Evolutionary conservation across 2,888 invertebrate species (phyloP), one percentile per base, ranked within the genome.

Genomic region (Sinodicranocentrus sp.): DNA sequence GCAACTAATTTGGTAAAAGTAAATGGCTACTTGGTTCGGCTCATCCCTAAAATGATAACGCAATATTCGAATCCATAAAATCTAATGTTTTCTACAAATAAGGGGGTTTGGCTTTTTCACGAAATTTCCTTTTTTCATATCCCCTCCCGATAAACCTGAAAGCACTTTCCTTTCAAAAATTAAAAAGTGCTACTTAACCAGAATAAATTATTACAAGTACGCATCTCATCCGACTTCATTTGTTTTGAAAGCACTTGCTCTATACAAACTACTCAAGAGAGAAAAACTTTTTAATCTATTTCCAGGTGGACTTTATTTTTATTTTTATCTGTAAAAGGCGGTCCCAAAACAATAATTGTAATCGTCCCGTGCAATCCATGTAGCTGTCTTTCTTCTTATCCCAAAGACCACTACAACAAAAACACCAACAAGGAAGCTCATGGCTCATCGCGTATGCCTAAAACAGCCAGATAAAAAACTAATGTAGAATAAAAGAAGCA

Each of bases 251-350:
- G 54, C 76, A 57, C 57, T 65, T 52, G 19, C 33, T 63, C 5
- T 48, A 6, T 52, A n/a, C 17, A 52, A 5, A 61, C 21, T n/a
- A 61, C 52, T 39, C 5, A 65, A 39, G 10, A 19, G 10, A 65
- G 65, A 17, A 8, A 39, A 3, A 26, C 48, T 44, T 68, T 68
- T 15, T 68, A 48, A 48, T 68, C 52, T 68, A 68, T 68, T 68
- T 57, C 76, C 77, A 77, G 77, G 80, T 80, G 71, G 52, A 80
- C 65, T 63, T 80, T 67, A 79, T 72, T 79, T 79, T 80, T 59
- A 80, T 73, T 80, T 78, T 80, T 80, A 80, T 80, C 80, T 73
- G 80, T 80, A 80, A 80, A 80, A 59, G 80, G 80, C 80, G 80
- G 65, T 80, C 67, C 73, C 21, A 28, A 59, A 80, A 52, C 57